These are phyloP conservation scores for Hapalemur alaotrensis DNA, from an alignment of 2,797 vertebrate genomes.

Conservation along the genomic window DNA sequence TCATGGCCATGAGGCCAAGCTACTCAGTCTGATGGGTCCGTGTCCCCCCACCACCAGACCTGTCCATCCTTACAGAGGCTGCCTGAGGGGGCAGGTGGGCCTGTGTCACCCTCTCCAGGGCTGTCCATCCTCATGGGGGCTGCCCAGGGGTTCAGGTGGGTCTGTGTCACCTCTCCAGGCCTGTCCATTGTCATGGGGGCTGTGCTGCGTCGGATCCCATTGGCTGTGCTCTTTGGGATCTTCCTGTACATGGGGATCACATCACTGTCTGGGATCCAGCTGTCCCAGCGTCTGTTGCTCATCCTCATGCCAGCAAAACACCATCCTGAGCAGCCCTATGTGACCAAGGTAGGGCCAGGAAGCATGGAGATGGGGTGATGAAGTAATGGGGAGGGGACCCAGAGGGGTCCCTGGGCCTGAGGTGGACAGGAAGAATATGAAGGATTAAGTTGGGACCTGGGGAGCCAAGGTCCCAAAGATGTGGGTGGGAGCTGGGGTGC, in stretches of 20 bases:
- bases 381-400: background rate
- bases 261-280: conserved; percentile 96
- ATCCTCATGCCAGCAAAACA: conserved; percentile 98
- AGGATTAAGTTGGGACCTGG: background rate
- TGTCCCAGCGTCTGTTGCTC: conserved; percentile 95
- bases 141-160: conserved; percentile 64
- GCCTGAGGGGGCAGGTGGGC: background rate
- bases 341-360: conserved; percentile 91
- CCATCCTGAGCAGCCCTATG: conserved; percentile 97
- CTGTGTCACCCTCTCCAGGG: background rate
- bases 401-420: background rate
- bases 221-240: conserved; percentile 98
- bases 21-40: background rate
- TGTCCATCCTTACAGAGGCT: background rate
- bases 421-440: background rate
- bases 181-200: conserved; percentile 98
- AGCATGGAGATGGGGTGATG: background rate
- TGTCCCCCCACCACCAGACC: background rate
- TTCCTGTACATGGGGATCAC: conserved; percentile 99
- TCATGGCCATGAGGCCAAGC: background rate
- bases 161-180: conserved; percentile 67
- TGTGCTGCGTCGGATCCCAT: conserved; percentile 93
- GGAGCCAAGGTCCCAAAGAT: background rate
- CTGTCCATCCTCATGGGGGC: conserved; percentile 88
- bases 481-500: background rate